Conservation (phyloP, 2,113 vertebrate species). For the Chaetodon auriga region DNA sequence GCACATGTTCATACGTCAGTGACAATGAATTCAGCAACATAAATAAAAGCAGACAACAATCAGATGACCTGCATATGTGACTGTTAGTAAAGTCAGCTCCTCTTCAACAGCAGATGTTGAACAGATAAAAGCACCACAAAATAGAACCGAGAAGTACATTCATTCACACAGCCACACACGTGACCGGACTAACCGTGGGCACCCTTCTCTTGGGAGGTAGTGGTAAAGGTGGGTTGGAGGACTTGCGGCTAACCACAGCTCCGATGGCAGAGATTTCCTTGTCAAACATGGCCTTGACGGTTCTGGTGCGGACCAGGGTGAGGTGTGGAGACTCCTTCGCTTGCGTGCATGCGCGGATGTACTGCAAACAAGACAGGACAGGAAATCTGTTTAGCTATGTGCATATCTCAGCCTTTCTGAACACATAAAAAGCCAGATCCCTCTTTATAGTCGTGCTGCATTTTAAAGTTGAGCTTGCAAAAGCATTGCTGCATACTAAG, state of each 20-base stretch:
- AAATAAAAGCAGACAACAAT: background rate
- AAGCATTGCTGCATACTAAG: background rate
- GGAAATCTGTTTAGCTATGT: background rate
- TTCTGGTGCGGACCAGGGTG: slow-evolving; percentile 90
- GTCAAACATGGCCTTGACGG: slow-evolving; percentile 92
- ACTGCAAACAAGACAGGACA: slow-evolving; percentile 81
- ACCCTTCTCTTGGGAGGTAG: slow-evolving; percentile 94
- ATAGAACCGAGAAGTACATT: slow-evolving; percentile 2
- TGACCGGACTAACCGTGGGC: slow-evolving; percentile 86
- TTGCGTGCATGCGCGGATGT: slow-evolving; percentile 91
- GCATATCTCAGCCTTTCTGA: background rate
- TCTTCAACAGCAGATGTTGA: background rate
- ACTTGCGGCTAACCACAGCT: slow-evolving; percentile 90
- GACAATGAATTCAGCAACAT: background rate
- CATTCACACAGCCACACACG: background rate
- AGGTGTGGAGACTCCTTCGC: slow-evolving; percentile 91
- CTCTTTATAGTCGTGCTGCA: background rate
- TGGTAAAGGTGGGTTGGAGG: slow-evolving; percentile 91
- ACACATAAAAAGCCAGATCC: background rate
- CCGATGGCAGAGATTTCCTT: slow-evolving; percentile 92
- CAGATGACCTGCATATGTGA: background rate
- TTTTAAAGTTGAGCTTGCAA: background rate
- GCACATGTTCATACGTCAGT: background rate
- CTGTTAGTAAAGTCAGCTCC: background rate
- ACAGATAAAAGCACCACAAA: background rate